These are phyloP conservation scores for Megamerina dolium DNA, from an alignment of 2,888 invertebrate genomes.

Conservation along the genomic window DNA sequence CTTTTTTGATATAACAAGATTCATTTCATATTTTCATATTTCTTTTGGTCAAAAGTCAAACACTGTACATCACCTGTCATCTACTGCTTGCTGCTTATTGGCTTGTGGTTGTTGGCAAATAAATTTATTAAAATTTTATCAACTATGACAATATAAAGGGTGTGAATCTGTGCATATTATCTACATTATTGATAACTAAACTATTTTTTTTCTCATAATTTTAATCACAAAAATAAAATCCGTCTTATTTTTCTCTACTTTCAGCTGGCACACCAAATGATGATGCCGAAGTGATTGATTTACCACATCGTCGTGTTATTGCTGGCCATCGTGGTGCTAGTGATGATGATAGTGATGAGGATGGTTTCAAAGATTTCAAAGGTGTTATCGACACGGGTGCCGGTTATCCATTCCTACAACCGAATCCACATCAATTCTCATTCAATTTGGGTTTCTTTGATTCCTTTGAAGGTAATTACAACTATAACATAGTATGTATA, in stretches of 20 bases:
- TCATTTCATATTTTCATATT: no score
- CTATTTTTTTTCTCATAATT: no score
- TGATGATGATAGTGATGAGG: slow-evolving; percentile 17
- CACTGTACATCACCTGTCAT: no score
- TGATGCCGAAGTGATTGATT: slow-evolving; percentile 41
- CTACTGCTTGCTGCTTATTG: no score
- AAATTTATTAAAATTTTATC: no score
- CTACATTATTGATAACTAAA: no score
- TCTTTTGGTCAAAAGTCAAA: no score
- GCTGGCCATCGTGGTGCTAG: slow-evolving; percentile 16
- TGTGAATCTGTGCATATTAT: no score
- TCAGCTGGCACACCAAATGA: slow-evolving; percentile 39
- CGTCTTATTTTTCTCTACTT: slow-evolving; percentile 15
- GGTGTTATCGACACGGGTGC: slow-evolving; percentile 45
- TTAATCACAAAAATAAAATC: slow-evolving; percentile 3
- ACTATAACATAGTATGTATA: not conserved
- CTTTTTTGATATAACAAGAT: no score
- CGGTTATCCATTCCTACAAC: slow-evolving; percentile 42
- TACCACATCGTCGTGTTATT: slow-evolving; percentile 24
- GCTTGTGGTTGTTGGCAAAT: no score
- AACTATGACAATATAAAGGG: no score
- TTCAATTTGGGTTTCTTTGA: slow-evolving; percentile 41
- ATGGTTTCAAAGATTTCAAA: slow-evolving; percentile 39
- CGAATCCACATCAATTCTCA: slow-evolving; percentile 35
- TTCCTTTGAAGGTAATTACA: slow-evolving; percentile 45